These are phyloP conservation scores for Bos taurus DNA, from an alignment of 2,113 vertebrate genomes.

Conservation along the genomic window ARS-UCD2.0 NC_037333.1:62215001-62215500, in stretches of 20 bases:
- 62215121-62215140: no score
- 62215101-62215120: no score
- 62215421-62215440: neutral
- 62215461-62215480: neutral
- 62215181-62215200: no score
- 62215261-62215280: neutral
- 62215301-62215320: neutral
- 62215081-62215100: no score
- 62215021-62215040: no score
- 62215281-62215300: neutral
- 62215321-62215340: neutral
- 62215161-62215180: no score
- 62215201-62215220: no score
- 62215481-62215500: neutral
- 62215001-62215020: no score
- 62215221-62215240: neutral
- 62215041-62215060: no score
- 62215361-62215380: neutral
- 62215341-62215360: neutral
- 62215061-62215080: no score
- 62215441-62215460: neutral
- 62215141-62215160: no score
- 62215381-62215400: neutral
- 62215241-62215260: neutral
- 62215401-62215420: neutral